Base-by-base conservation (phyloP, 2,797 vertebrate species). In the Delichon dasypus region DNA sequence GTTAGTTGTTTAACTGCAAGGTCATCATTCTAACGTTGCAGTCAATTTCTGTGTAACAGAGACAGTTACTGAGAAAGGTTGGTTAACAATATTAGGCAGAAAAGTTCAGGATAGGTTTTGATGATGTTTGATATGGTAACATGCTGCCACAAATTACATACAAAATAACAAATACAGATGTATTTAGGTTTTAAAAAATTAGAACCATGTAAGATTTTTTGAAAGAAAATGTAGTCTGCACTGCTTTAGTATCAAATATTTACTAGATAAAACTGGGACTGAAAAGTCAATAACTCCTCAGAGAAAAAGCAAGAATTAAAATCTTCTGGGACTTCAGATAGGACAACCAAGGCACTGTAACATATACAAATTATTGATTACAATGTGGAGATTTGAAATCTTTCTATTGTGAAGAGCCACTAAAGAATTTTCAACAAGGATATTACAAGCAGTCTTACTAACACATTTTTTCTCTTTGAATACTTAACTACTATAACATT, bases 141-240 rank as follows among this genome's bases (percentile, higher is more conserved):
- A 40, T 83, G 68, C 51, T 89, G 25, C 57, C 82, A 92, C 61
- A 90, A 95, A 86, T 72, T 54, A 16, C 10, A 47, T 29, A 61
- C 7, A 53, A 40, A 40, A 85, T 42, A 79, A 61, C 45, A 23
- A 85, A 40, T 64, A 14, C 10, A 90, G 16, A 27, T 92, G 55
- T 88, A 94, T 73, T 95, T 94, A 62, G 2, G 11, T 57, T 96
- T 78, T 64, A 25, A 91, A 95, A 91, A 77, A 75, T 20, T 44
- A 82, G 19, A 75, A 26, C 44, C 13, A 57, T 38, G 17, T 26
- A 71, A 64, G 4, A 8, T 93, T 91, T 86, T 90, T 76, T 51
- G 60, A 95, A 81, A 84, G 34, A 7, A 75, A 90, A 58, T n/a
- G 2, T 36, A 62, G 7, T 51, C 88, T 85, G 48, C 36, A 9